phyloP scores from a whole-genome alignment of 2,888 invertebrate genomes.

The Tromatobia lineatoria region DNA sequence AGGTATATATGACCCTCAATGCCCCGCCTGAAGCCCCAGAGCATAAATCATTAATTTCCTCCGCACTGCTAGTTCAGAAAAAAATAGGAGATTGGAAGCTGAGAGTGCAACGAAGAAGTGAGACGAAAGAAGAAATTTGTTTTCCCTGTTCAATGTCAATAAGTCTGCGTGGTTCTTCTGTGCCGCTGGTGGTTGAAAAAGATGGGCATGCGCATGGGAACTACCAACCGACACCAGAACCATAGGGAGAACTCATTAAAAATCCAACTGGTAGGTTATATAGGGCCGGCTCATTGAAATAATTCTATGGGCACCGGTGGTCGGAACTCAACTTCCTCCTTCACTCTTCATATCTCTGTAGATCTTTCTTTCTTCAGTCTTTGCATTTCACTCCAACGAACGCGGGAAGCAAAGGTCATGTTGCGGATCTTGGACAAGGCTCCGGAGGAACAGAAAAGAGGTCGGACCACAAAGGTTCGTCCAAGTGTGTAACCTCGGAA shows the following conservation, averaged over 20 bases:
- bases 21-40: background rate
- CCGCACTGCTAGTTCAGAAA: background rate
- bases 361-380: constrained; percentile 25
- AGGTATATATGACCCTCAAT: background rate
- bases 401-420: constrained; percentile 43
- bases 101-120: constrained; percentile 36
- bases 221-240: constrained; percentile 28
- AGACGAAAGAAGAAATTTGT: constrained; percentile 55
- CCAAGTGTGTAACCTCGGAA: background rate
- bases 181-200: constrained; percentile 41
- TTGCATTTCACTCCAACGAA: constrained; percentile 2
- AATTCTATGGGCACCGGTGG: constrained; percentile 75
- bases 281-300: constrained; percentile 79
- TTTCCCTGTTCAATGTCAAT: constrained; percentile 60
- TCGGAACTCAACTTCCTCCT: constrained; percentile 20
- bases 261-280: constrained; percentile 76
- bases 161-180: constrained; percentile 59
- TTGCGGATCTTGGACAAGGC: constrained; percentile 32
- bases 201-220: constrained; percentile 52
- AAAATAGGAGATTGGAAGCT: background rate
- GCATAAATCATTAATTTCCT: constrained; percentile 23
- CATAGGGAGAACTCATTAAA: constrained; percentile 80
- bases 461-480: constrained; percentile 30
- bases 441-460: constrained; percentile 15
- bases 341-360: constrained; percentile 13